phyloP scores from a whole-genome alignment of 1,140 invertebrate species.

The Temnothorax nylanderi region DNA sequence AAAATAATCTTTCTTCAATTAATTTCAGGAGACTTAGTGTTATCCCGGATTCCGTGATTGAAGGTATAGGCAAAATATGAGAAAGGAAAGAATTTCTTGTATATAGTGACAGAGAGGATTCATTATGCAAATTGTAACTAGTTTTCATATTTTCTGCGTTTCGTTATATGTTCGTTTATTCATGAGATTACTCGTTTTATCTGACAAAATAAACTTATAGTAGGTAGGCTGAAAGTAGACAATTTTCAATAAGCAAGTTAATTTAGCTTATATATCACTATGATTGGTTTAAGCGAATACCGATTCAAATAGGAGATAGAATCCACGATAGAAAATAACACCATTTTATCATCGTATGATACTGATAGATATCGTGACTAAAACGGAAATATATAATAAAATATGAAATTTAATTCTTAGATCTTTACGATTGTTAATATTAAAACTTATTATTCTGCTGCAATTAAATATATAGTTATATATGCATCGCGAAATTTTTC shows the following conservation, averaged over 20 bases:
- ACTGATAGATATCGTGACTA: background rate
- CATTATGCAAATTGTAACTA: background rate
- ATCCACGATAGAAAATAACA: background rate
- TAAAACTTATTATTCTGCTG: background rate
- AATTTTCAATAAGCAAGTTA: background rate
- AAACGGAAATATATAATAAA: background rate
- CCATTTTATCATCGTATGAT: background rate
- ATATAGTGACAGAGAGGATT: background rate
- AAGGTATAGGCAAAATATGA: background rate
- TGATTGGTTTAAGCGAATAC: background rate
- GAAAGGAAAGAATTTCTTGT: background rate
- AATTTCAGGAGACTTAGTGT: background rate
- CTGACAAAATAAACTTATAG: background rate
- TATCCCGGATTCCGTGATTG: background rate
- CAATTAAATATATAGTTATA: background rate
- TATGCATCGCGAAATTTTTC: no score
- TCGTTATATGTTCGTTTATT: background rate
- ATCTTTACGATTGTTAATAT: background rate
- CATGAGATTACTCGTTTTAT: background rate
- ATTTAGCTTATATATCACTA: background rate
- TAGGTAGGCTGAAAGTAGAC: background rate
- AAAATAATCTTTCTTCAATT: background rate
- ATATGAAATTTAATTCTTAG: background rate
- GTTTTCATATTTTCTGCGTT: background rate
- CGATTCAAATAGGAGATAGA: background rate